Conservation (phyloP, 2,888 invertebrate species). For the Drosophila pullipes region DNA sequence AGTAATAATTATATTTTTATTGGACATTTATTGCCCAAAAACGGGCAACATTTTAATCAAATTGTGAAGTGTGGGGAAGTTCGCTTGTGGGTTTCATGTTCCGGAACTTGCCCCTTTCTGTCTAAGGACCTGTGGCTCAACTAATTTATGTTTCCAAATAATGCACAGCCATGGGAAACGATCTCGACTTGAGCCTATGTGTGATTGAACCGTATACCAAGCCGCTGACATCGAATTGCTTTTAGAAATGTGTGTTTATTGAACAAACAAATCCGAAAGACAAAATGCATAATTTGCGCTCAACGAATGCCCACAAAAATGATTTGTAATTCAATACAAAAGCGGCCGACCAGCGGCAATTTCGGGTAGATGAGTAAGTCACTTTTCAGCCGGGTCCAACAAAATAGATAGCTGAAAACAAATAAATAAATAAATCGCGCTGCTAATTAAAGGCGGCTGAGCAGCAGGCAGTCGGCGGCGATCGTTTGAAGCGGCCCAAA, state of each 20-base stretch:
- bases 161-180: constrained; percentile 35
- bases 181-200: background rate
- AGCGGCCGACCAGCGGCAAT: constrained; percentile 34
- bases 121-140: constrained; percentile 44
- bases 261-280: constrained; percentile 47
- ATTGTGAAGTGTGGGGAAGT: constrained; percentile 34
- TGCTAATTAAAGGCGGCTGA: constrained; percentile 74
- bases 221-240: constrained; percentile 54
- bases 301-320: constrained; percentile 28
- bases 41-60: constrained; percentile 77
- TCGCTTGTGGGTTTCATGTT: constrained; percentile 25
- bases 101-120: constrained; percentile 53
- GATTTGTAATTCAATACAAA: constrained; percentile 69
- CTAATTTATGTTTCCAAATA: constrained; percentile 57
- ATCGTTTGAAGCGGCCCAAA: constrained; percentile 64
- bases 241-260: constrained; percentile 57
- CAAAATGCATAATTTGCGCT: constrained; percentile 43
- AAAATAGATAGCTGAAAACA: constrained; percentile 52
- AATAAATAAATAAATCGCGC: constrained; percentile 75
- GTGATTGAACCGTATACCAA: background rate
- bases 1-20: constrained; percentile 84
- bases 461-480: constrained; percentile 35
- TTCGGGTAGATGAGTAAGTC: constrained; percentile 56
- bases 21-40: constrained; percentile 84
- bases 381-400: constrained; percentile 35